Percentiles rank a stretch among this genome's conserved stretches.
Conservation (phyloP, 2,888 invertebrate genomes). For the Aphodius granarius region DNA sequence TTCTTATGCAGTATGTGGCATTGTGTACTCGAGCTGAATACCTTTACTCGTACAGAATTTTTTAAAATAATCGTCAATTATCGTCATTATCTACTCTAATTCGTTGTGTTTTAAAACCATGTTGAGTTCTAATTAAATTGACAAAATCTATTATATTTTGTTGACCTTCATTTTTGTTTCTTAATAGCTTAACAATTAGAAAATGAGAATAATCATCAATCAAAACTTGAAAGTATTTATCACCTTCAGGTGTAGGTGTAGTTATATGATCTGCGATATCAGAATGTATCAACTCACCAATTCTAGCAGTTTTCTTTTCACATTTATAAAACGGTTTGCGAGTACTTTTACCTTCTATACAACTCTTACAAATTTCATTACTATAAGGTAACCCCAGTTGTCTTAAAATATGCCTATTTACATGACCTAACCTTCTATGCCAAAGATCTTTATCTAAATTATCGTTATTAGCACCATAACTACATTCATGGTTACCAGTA, state of each 20-base stretch:
- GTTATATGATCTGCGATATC: neutral
- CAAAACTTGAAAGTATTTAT: neutral
- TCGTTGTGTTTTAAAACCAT: constrained; percentile 27
- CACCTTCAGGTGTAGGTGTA: neutral
- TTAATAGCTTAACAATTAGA: constrained; percentile 26
- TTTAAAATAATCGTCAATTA: constrained; percentile 28
- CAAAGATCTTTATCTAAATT: neutral
- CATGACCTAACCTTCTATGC: constrained; percentile 18
- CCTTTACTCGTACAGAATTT: constrained; percentile 23
- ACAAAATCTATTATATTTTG: constrained; percentile 29
- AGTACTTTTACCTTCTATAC: neutral
- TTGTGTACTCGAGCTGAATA: constrained; percentile 17
- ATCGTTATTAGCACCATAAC: too few species aligned
- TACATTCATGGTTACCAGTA: too few species aligned
- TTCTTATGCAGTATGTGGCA: constrained; percentile 20
- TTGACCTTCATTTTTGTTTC: constrained; percentile 27
- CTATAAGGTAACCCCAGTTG: constrained; percentile 15
- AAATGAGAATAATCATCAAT: neutral
- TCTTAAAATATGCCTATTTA: constrained; percentile 16
- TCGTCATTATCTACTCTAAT: constrained; percentile 27
- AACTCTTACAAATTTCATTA: neutral
- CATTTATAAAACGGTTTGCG: neutral
- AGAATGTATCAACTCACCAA: neutral
- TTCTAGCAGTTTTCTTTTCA: neutral
- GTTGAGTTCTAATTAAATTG: constrained; percentile 29